These are phyloP conservation scores for Trogon surrucura DNA, from an alignment of 2,113 vertebrate genomes.

Conservation along the genomic window DNA sequence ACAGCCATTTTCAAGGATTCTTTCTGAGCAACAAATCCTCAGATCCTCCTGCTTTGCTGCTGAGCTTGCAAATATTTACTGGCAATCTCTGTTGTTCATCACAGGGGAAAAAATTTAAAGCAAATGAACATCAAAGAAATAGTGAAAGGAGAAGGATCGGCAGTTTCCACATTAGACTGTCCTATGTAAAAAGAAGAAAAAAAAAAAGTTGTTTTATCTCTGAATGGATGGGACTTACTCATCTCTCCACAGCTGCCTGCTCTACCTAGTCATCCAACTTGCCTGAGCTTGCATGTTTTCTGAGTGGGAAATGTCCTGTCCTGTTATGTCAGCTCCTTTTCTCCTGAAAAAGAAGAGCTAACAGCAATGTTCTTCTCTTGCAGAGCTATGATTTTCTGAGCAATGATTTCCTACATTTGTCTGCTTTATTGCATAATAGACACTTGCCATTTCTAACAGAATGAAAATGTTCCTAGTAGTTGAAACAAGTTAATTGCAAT, in stretches of 20 bases:
- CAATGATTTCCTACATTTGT: neutral
- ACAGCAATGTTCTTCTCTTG: neutral
- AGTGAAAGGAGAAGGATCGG: constrained; percentile 11
- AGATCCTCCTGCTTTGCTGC: neutral
- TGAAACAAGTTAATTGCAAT: neutral
- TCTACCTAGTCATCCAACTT: constrained; percentile 47
- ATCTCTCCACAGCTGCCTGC: constrained; percentile 42
- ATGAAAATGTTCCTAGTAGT: neutral
- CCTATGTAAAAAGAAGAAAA: neutral
- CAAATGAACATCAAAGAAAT: constrained; percentile 53
- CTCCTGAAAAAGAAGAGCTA: neutral
- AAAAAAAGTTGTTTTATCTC: constrained; percentile 1
- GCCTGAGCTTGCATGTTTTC: constrained; percentile 56
- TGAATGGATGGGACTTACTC: constrained; percentile 37
- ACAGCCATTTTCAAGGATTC: neutral
- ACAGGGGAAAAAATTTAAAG: constrained; percentile 31
- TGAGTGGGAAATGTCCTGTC: constrained; percentile 35
- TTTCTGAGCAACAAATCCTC: neutral
- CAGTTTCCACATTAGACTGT: constrained; percentile 33
- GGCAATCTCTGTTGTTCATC: constrained; percentile 55
- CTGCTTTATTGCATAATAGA: neutral
- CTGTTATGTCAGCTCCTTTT: constrained; percentile 28
- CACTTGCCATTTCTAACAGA: neutral
- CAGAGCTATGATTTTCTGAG: neutral
- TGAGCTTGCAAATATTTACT: constrained; percentile 45